Conservation (phyloP, 2,888 invertebrate species). For the Amblyjoppa fuscipennis region DNA sequence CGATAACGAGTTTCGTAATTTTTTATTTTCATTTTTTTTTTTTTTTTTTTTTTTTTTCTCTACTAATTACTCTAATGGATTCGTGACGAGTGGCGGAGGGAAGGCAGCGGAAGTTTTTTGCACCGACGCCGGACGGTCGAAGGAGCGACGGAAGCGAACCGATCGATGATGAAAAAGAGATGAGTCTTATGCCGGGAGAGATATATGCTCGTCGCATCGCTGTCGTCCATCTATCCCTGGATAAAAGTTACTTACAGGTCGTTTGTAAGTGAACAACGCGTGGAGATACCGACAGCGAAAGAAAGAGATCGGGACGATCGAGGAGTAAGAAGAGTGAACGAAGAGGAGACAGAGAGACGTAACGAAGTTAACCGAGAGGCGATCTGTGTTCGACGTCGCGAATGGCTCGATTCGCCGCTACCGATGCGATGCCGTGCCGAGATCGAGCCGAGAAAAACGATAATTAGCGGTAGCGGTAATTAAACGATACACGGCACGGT, state of each 20-base stretch:
- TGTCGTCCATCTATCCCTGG: constrained; percentile 37
- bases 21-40: constrained; percentile 36
- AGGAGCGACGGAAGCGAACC: constrained; percentile 14
- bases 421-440: constrained; percentile 51
- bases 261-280: constrained; percentile 44
- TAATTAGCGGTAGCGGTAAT: constrained; percentile 78
- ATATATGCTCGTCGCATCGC: constrained; percentile 22
- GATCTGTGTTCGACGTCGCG: constrained; percentile 67
- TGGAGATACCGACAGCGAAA: constrained; percentile 21
- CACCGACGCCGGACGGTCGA: constrained; percentile 3
- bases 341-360: constrained; percentile 3
- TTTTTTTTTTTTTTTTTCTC: constrained; percentile 54
- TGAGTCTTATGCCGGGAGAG: constrained; percentile 11
- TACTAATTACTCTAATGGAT: constrained; percentile 71
- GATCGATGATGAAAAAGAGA: constrained; percentile 41
- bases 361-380: constrained; percentile 43
- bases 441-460: constrained; percentile 71
- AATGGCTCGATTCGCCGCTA: constrained; percentile 54
- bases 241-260: constrained; percentile 45
- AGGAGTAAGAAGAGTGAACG: neutral
- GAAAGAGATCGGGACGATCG: constrained; percentile 12
- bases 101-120: constrained; percentile 43
- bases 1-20: constrained; percentile 66
- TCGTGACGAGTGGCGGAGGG: constrained; percentile 67
- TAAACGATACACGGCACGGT: constrained; percentile 72